Conservation (phyloP, 2,888 invertebrate species). For the Hypselothyrea guttata region DNA sequence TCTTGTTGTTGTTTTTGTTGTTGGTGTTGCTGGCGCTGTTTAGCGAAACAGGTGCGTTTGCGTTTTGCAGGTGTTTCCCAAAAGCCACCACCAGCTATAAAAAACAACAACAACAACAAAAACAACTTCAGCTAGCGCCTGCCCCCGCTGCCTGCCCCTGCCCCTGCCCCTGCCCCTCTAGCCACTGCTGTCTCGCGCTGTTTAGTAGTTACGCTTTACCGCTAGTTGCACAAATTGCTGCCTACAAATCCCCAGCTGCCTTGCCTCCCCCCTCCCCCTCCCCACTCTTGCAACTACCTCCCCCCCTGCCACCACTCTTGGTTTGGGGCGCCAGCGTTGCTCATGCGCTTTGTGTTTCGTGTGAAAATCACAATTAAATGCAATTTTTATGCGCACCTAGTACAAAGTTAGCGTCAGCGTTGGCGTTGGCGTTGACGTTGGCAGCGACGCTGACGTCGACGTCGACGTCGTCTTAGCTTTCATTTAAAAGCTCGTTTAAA, state of each 20-base stretch:
- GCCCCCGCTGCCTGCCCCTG: background rate
- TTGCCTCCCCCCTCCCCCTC: background rate
- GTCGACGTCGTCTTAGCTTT: slow-evolving; percentile 56
- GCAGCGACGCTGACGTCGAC: slow-evolving; percentile 9
- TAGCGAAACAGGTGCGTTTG: slow-evolving; percentile 80
- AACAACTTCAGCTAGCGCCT: slow-evolving; percentile 24
- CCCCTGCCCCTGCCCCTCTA: background rate
- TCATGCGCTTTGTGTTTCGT: slow-evolving; percentile 76
- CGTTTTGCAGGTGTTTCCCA: slow-evolving; percentile 81
- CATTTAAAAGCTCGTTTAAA: slow-evolving; percentile 41
- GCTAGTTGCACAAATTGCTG: slow-evolving; percentile 75
- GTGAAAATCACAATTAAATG: slow-evolving; percentile 81
- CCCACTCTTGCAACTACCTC: background rate
- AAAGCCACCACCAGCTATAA: slow-evolving; percentile 59
- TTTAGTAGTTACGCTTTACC: slow-evolving; percentile 75
- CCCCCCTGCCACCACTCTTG: too few relatives aligned
- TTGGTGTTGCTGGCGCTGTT: slow-evolving; percentile 54
- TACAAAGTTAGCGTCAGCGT: slow-evolving; percentile 46
- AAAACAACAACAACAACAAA: slow-evolving; percentile 13
- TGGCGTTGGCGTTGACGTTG: slow-evolving; percentile 6
- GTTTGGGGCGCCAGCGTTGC: slow-evolving; percentile 62
- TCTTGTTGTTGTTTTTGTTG: slow-evolving; percentile 36
- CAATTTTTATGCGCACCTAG: slow-evolving; percentile 77
- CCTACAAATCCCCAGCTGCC: slow-evolving; percentile 8
- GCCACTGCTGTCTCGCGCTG: slow-evolving; percentile 60